phyloP scores from a whole-genome alignment of 2,113 vertebrate species.

The Perognathus longimembris region DNA sequence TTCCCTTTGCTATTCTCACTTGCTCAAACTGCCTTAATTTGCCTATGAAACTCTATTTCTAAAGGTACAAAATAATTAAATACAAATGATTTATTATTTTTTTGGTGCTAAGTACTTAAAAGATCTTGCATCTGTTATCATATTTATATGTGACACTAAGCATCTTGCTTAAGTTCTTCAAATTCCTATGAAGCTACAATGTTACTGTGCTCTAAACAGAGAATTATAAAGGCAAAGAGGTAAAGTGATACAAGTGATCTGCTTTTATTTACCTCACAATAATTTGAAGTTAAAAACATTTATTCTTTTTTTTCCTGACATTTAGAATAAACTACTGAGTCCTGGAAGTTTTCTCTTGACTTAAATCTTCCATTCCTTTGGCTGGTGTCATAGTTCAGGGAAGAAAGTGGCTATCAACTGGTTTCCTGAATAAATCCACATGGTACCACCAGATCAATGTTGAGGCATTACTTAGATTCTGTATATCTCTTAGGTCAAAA shows the following conservation, averaged over 20 bases:
- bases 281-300: constrained; percentile 33
- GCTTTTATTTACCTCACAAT: neutral
- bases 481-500: neutral
- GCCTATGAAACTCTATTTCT: constrained; percentile 30
- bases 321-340: constrained; percentile 26
- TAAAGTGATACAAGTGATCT: neutral
- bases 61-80: constrained; percentile 46
- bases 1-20: constrained; percentile 39
- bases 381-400: neutral
- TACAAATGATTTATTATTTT: constrained; percentile 47
- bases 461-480: neutral
- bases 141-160: constrained; percentile 11
- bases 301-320: constrained; percentile 36
- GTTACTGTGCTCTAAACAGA: constrained; percentile 21
- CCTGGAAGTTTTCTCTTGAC: constrained; percentile 9
- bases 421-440: constrained; percentile 25
- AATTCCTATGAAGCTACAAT: neutral
- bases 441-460: neutral
- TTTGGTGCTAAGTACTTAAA: neutral
- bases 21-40: constrained; percentile 34
- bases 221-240: constrained; percentile 20
- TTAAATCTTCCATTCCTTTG: neutral
- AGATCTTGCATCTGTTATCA: neutral
- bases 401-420: neutral
- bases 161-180: constrained; percentile 27